These are phyloP conservation scores for Nothoprocta perdicaria DNA, from an alignment of 2,113 vertebrate genomes.

Conservation along the genomic window DNA sequence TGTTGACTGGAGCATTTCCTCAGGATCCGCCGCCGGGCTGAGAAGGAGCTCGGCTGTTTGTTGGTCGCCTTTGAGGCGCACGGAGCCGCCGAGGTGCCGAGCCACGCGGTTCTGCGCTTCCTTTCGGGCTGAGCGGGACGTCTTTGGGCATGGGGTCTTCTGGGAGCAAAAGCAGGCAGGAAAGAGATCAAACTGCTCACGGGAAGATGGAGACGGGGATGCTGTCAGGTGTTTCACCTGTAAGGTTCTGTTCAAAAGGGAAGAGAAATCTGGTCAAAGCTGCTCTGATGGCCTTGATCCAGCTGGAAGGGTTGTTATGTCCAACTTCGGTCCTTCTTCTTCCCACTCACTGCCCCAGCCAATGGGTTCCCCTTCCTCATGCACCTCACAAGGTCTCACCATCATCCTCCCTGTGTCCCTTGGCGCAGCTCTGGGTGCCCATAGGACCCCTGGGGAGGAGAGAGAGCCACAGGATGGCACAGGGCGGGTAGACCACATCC, in stretches of 20 bases:
- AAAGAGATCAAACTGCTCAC: background rate
- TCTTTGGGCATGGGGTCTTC: background rate
- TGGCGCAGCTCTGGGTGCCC: too few species aligned
- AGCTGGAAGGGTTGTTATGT: background rate
- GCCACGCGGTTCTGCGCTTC: background rate
- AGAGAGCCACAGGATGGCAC: too few species aligned
- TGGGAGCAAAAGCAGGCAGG: slow-evolving; percentile 46
- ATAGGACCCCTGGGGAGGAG: too few species aligned
- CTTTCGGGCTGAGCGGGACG: background rate
- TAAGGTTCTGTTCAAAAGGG: background rate
- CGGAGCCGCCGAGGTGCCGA: background rate
- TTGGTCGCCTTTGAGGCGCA: slow-evolving; percentile 30
- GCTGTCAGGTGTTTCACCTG: slow-evolving; percentile 10
- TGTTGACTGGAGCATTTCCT: background rate
- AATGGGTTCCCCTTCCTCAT: background rate
- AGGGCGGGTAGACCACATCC: too few species aligned
- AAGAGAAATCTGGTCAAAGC: slow-evolving; percentile 23
- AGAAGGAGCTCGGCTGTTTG: background rate
- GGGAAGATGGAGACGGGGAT: background rate
- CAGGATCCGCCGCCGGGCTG: background rate
- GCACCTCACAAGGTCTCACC: background rate
- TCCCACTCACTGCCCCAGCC: background rate
- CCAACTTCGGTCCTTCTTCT: background rate
- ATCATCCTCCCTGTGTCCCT: background rate
- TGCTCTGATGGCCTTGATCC: background rate